Conservation (phyloP, 2,113 vertebrate species). For the Grammomys surdaster region DNA sequence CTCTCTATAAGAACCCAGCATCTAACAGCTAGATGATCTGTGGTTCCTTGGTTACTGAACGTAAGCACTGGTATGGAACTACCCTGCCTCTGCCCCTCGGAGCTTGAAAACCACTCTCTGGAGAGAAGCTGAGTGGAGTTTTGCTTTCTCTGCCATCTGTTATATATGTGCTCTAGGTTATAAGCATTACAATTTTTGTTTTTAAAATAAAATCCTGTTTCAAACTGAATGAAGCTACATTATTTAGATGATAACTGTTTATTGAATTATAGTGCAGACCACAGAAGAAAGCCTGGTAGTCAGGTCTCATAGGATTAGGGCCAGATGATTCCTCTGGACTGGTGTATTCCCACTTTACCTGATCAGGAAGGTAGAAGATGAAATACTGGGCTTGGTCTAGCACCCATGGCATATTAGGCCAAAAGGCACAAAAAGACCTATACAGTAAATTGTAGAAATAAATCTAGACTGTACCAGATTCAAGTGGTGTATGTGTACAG, state of each 20-base stretch:
- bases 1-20: background rate
- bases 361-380: background rate
- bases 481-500: background rate
- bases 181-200: background rate
- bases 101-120: background rate
- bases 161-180: background rate
- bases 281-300: conserved; percentile 9
- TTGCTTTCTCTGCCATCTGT: background rate
- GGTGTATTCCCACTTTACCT: background rate
- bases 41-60: background rate
- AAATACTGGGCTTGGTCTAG: background rate
- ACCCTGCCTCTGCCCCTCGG: background rate
- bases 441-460: background rate
- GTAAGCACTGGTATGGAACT: background rate
- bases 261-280: background rate
- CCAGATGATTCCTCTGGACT: background rate
- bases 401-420: background rate
- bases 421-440: background rate
- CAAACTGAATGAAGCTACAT: background rate
- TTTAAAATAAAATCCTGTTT: background rate
- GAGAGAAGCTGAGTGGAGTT: background rate
- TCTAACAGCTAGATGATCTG: background rate
- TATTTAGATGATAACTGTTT: conserved; percentile 10
- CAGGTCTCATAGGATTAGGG: background rate
- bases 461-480: background rate